Percentiles rank a stretch among this genome's conserved stretches.
phyloP scores from a whole-genome alignment of 2,888 invertebrate species.

The Xestobium rufovillosum region DNA sequence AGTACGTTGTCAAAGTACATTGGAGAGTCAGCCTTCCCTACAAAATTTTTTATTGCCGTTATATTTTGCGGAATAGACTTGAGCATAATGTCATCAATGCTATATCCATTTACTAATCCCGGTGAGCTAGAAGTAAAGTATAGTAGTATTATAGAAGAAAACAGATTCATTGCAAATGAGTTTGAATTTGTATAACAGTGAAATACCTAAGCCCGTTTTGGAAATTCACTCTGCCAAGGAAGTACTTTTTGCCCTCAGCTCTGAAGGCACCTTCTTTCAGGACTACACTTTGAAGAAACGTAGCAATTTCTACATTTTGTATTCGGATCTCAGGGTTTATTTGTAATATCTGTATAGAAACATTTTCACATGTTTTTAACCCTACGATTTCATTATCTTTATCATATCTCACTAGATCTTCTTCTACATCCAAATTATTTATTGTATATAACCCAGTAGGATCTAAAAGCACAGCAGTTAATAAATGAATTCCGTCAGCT shows the following conservation, averaged over 20 bases:
- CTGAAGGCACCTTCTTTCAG: conserved; percentile 37
- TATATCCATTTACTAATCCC: conserved; percentile 36
- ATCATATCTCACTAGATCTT: conserved; percentile 47
- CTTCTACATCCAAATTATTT: conserved; percentile 46
- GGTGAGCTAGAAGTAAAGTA: conserved; percentile 29
- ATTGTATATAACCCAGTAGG: conserved; percentile 37
- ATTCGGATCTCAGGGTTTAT: conserved; percentile 33
- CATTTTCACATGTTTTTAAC: conserved; percentile 38
- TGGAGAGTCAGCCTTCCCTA: conserved; percentile 12
- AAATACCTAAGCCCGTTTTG: too few species aligned
- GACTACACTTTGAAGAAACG: conserved; percentile 45
- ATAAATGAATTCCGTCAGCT: conserved; percentile 3
- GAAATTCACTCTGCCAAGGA: conserved; percentile 40
- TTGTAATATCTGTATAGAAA: conserved; percentile 39
- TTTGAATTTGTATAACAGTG: too few species aligned
- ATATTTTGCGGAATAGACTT: conserved; percentile 40
- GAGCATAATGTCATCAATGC: conserved; percentile 38
- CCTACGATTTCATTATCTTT: conserved; percentile 42
- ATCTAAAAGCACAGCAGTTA: too few species aligned
- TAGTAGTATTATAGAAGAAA: conserved; percentile 10
- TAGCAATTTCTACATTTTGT: conserved; percentile 43
- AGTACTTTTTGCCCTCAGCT: conserved; percentile 44
- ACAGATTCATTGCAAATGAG: conserved; percentile 12
- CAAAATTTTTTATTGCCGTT: conserved; percentile 37
- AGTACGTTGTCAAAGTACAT: conserved; percentile 32